phyloP scores from a whole-genome alignment of 2,888 invertebrate species.

The Perizoma affinitatum region DNA sequence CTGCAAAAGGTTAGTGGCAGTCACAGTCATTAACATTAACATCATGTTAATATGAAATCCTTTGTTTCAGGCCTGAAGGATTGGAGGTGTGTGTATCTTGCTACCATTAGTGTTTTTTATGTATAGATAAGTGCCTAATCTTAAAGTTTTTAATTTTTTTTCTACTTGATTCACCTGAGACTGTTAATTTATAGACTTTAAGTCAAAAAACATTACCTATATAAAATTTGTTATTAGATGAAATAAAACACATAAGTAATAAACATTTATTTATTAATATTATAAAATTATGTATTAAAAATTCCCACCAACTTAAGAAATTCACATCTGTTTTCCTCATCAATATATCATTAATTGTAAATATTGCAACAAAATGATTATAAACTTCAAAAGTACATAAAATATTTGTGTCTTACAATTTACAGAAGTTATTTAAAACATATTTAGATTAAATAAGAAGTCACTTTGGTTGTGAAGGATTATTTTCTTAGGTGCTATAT shows the following conservation, averaged over 20 bases:
- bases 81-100: slow-evolving; percentile 72
- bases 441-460: too few relatives aligned
- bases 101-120: slow-evolving; percentile 49
- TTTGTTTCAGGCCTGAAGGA: slow-evolving; percentile 63
- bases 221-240: slow-evolving; percentile 35
- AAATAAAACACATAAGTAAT: slow-evolving; percentile 36
- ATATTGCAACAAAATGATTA: background rate
- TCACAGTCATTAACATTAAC: too few relatives aligned
- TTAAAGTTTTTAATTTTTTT: slow-evolving; percentile 3
- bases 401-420: too few relatives aligned
- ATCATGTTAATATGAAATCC: background rate
- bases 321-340: slow-evolving; percentile 5
- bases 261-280: slow-evolving; percentile 40
- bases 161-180: slow-evolving; percentile 14
- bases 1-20: too few relatives aligned
- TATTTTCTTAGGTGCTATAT: slow-evolving; percentile 6
- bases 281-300: slow-evolving; percentile 48
- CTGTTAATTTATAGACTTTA: slow-evolving; percentile 44
- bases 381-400: background rate
- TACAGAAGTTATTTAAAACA: too few relatives aligned
- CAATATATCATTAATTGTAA: background rate
- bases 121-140: slow-evolving; percentile 2
- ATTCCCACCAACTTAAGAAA: slow-evolving; percentile 37
- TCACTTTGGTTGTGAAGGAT: slow-evolving; percentile 4
- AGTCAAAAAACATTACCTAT: slow-evolving; percentile 21